Conservation (phyloP, 1,140 invertebrate species). For the Drosophila obscura region DNA sequence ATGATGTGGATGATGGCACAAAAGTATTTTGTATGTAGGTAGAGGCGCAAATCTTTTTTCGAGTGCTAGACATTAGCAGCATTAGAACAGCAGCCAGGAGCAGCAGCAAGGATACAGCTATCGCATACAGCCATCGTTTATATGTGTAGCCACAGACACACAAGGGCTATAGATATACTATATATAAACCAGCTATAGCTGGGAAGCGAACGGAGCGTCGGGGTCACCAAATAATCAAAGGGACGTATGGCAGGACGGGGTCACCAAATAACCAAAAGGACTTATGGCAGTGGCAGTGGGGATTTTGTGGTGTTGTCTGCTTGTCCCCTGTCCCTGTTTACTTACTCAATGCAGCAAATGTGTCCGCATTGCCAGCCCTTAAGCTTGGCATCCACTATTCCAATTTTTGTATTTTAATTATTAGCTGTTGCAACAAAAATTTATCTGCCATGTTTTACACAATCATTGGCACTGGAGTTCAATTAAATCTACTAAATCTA, state of each 20-base stretch:
- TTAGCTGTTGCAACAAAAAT: too few relatives aligned
- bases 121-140: constrained; percentile 54
- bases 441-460: too few relatives aligned
- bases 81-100: constrained; percentile 66
- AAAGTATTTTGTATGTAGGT: constrained; percentile 60
- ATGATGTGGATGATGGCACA: constrained; percentile 56
- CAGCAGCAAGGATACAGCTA: constrained; percentile 18
- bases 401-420: too few relatives aligned
- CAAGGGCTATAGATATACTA: constrained; percentile 24
- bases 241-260: constrained; percentile 17
- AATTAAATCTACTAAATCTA: not conserved
- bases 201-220: not conserved
- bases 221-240: constrained; percentile 48
- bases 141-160: constrained; percentile 10
- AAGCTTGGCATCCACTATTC: not conserved
- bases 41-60: constrained; percentile 70
- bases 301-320: not conserved
- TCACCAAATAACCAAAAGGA: constrained; percentile 55
- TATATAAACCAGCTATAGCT: constrained; percentile 7
- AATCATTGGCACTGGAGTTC: not conserved
- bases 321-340: not conserved
- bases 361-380: constrained; percentile 42
- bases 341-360: constrained; percentile 40
- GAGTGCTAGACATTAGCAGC: constrained; percentile 79
- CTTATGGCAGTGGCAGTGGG: constrained; percentile 51